These are phyloP conservation scores for Aldrovandia affinis DNA, from an alignment of 2,797 vertebrate genomes.

Conservation along the genomic window DNA sequence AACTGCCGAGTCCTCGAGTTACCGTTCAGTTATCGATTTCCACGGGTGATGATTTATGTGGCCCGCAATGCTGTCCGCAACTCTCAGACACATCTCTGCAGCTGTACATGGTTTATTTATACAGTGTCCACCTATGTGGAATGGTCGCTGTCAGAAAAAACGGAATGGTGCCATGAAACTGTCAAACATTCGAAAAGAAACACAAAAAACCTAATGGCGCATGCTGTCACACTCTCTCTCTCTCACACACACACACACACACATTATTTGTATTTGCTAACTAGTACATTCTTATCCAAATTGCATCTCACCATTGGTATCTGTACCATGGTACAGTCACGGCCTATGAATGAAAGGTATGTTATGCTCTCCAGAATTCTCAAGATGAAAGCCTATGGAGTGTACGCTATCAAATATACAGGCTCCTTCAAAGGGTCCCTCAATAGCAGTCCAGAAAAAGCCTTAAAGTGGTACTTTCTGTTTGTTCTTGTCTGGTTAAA, in stretches of 20 bases:
- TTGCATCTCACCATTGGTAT: not conserved
- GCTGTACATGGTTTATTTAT: slow-evolving; percentile 32
- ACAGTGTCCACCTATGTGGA: not conserved
- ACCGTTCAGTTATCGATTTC: not conserved
- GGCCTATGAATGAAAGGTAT: not conserved
- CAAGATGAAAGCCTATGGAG: not conserved
- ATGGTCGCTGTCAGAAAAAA: too few species aligned
- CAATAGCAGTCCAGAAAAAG: not conserved
- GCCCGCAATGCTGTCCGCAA: not conserved
- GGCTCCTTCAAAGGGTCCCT: not conserved
- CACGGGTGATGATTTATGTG: slow-evolving; percentile 28
- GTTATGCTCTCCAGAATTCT: not conserved
- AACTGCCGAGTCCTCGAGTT: not conserved
- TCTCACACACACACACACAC: not conserved
- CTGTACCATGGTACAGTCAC: not conserved
- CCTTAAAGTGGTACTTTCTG: not conserved
- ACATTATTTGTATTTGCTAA: not conserved
- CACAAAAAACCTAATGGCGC: not conserved
- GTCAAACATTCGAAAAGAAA: too few species aligned
- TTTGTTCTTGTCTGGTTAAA: not conserved
- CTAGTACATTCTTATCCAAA: too few species aligned
- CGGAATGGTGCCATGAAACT: too few species aligned
- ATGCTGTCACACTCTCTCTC: not conserved
- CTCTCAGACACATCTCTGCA: slow-evolving; percentile 3
- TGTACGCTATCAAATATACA: not conserved